Conservation (phyloP, 2,888 invertebrate genomes). For the Petrolisthes manimaculis region DNA sequence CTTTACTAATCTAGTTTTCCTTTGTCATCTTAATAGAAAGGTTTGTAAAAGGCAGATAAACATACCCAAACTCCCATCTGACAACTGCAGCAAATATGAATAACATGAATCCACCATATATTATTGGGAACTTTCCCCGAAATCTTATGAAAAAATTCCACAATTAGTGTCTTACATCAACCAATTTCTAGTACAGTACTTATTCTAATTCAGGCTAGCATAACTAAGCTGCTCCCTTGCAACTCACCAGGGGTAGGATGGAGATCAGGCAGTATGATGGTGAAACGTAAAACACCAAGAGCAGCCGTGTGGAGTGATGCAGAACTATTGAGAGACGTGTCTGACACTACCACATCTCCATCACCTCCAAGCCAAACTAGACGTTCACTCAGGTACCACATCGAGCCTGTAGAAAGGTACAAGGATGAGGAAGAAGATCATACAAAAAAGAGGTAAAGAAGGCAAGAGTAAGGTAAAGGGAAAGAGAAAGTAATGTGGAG, state of each 20-base stretch:
- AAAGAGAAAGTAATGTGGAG: not conserved
- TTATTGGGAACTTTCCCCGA: too few relatives aligned
- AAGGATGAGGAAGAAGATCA: not conserved
- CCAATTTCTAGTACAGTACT: too few relatives aligned
- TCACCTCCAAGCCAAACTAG: conserved; percentile 86
- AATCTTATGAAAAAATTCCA: too few relatives aligned
- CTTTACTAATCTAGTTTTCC: too few relatives aligned
- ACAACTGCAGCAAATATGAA: too few relatives aligned
- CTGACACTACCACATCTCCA: conserved; percentile 81
- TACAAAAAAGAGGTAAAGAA: not conserved
- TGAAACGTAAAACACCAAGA: conserved; percentile 77
- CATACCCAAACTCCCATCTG: too few relatives aligned
- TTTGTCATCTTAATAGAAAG: too few relatives aligned
- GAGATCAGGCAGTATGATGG: conserved; percentile 80
- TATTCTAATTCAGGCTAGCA: too few relatives aligned
- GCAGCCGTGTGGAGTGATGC: conserved; percentile 74
- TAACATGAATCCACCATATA: too few relatives aligned
- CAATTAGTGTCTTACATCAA: too few relatives aligned
- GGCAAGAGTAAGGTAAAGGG: not conserved
- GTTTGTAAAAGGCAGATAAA: too few relatives aligned
- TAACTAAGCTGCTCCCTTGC: too few relatives aligned
- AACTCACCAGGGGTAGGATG: conserved; percentile 76
- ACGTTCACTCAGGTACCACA: conserved; percentile 85
- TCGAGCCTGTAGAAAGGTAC: conserved; percentile 72
- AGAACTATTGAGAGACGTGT: conserved; percentile 81